Conservation (phyloP, 2,888 invertebrate genomes). For the Holacanthella duospinosa region DNA sequence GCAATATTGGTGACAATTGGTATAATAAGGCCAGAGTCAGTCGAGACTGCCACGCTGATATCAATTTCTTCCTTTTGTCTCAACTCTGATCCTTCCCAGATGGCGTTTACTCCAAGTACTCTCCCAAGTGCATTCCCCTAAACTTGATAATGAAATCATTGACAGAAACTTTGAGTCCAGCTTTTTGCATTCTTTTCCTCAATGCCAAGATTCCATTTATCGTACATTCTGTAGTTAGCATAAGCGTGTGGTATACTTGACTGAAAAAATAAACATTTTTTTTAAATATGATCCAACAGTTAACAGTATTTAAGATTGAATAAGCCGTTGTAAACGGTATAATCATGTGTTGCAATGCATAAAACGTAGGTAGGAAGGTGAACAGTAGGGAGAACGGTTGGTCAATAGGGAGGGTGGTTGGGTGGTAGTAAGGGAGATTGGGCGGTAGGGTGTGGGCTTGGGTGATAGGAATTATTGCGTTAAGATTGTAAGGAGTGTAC, state of each 20-base stretch:
- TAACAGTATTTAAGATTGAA: too few species aligned
- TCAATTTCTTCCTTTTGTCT: conserved; percentile 45
- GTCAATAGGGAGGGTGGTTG: too few species aligned
- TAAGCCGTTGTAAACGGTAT: too few species aligned
- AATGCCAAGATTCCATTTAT: conserved; percentile 47
- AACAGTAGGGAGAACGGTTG: too few species aligned
- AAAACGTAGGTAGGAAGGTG: too few species aligned
- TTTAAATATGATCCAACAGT: too few species aligned
- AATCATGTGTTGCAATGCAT: too few species aligned
- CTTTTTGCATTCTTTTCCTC: conserved; percentile 46
- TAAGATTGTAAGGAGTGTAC: too few species aligned
- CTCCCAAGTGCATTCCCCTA: conserved; percentile 49
- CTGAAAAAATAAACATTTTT: conserved; percentile 43
- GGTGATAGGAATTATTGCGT: too few species aligned
- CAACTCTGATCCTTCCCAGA: conserved; percentile 45
- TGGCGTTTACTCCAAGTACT: conserved; percentile 45
- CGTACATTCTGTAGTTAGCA: conserved; percentile 48
- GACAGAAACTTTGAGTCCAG: conserved; percentile 51
- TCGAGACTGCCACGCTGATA: conserved; percentile 55
- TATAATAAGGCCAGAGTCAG: conserved; percentile 54
- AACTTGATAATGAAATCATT: conserved; percentile 59
- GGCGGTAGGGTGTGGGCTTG: too few species aligned
- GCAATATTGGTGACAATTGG: conserved; percentile 53
- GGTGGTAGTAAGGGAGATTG: too few species aligned
- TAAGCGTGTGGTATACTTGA: conserved; percentile 56